Percentiles rank a stretch among this genome's conserved stretches.
phyloP scores from a whole-genome alignment of 2,113 vertebrate genomes.

The Thalassarche chlororhynchos region DNA sequence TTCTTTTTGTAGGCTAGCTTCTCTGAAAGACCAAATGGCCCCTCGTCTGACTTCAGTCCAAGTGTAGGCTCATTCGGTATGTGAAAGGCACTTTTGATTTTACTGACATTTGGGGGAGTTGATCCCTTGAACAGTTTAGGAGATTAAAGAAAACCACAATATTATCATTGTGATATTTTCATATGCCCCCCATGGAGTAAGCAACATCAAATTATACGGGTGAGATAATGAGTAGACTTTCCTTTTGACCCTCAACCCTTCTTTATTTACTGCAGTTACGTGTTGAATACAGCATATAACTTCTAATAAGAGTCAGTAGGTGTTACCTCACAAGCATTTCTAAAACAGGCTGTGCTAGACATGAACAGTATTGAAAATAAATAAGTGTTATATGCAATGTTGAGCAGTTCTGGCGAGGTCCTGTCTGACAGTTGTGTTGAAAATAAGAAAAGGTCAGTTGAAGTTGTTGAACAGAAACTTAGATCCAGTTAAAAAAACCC shows the following conservation, averaged over 20 bases:
- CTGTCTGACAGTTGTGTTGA: background rate
- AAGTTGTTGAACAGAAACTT: background rate
- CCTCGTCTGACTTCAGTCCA: background rate
- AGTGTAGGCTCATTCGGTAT: constrained; percentile 36
- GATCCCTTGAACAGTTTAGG: background rate
- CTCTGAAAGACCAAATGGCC: constrained; percentile 30
- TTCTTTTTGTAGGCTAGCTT: constrained; percentile 33
- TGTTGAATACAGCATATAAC: background rate
- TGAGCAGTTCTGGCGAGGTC: background rate
- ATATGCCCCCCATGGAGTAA: rapidly evolving
- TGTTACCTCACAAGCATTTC: background rate
- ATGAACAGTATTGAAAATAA: background rate
- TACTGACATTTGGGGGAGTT: background rate
- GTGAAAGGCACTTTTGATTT: background rate
- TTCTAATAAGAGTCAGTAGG: background rate
- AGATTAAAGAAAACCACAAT: background rate
- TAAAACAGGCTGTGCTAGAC: background rate
- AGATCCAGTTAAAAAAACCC: background rate
- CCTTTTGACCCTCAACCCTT: rapidly evolving
- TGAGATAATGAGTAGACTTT: background rate
- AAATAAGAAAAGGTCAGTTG: background rate
- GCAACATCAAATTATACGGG: background rate
- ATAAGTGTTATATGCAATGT: background rate
- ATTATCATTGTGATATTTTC: background rate
- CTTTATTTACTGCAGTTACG: background rate